A percentile compares a stretch with the other conserved stretches of the same genome.
Conservation (phyloP, 2,888 invertebrate species). For the Tinea trinotella region DNA sequence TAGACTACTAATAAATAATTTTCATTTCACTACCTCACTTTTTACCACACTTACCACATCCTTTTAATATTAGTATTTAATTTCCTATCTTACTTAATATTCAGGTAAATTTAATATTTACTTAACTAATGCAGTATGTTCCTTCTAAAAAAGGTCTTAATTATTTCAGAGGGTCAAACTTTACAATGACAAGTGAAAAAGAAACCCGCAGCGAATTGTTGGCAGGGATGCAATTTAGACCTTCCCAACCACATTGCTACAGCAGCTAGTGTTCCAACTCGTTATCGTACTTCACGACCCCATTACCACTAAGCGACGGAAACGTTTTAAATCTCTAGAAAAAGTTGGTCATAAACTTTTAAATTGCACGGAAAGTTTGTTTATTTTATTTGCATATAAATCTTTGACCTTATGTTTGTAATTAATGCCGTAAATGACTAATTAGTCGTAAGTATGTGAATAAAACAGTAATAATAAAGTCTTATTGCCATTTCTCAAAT, state of each 20-base stretch:
- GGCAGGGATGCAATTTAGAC: slow-evolving; percentile 28
- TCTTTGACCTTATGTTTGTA: not conserved
- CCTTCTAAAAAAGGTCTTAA: too few relatives aligned
- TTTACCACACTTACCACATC: too few relatives aligned
- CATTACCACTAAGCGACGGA: slow-evolving; percentile 33
- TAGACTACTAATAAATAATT: too few relatives aligned
- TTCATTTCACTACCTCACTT: too few relatives aligned
- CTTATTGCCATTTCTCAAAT: not conserved
- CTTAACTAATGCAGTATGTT: too few relatives aligned
- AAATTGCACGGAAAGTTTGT: not conserved
- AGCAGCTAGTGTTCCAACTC: slow-evolving; percentile 35
- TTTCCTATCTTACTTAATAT: too few relatives aligned
- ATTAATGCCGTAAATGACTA: not conserved
- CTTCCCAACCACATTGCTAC: slow-evolving; percentile 11
- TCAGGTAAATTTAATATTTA: too few relatives aligned
- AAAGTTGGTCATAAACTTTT: slow-evolving; percentile 1
- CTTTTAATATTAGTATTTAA: too few relatives aligned
- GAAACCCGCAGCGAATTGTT: slow-evolving; percentile 26
- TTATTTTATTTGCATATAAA: not conserved
- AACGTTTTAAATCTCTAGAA: slow-evolving; percentile 9
- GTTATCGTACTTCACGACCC: slow-evolving; percentile 57
- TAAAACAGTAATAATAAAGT: not conserved
- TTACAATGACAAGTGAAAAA: not conserved
- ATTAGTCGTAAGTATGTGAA: not conserved
- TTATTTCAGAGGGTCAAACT: not conserved